Conservation (phyloP, 2,113 vertebrate species). For the Onychorhynchus coronatus region DNA sequence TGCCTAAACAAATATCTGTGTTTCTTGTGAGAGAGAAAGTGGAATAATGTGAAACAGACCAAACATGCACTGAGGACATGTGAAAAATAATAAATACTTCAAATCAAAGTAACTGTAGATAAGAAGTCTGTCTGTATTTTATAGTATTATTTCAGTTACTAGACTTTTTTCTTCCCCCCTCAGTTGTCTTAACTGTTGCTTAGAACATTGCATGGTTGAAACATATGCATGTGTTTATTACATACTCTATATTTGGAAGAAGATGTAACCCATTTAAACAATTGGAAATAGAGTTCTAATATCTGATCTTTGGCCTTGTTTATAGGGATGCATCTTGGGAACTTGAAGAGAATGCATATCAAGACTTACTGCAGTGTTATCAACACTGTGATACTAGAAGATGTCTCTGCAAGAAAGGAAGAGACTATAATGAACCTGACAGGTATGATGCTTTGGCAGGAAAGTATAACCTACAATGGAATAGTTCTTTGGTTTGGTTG, state of each 20-base stretch:
- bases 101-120: background rate
- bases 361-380: slow-evolving; percentile 88
- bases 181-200: background rate
- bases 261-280: background rate
- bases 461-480: background rate
- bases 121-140: background rate
- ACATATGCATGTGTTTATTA: background rate
- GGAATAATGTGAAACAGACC: background rate
- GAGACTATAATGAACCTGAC: slow-evolving; percentile 79
- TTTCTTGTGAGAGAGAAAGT: background rate
- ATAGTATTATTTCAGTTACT: background rate
- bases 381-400: slow-evolving; percentile 81
- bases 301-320: background rate
- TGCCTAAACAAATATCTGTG: background rate
- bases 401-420: slow-evolving; percentile 83
- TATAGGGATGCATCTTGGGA: slow-evolving; percentile 97
- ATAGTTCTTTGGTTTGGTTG: background rate
- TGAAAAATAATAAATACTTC: background rate
- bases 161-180: background rate
- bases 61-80: background rate
- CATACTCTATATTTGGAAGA: background rate
- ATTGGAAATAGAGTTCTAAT: background rate
- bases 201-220: background rate
- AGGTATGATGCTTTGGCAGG: slow-evolving; percentile 74
- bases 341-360: slow-evolving; percentile 92